phyloP scores from a whole-genome alignment of 2,888 invertebrate species.

The Dolichomitus sp. region DNA sequence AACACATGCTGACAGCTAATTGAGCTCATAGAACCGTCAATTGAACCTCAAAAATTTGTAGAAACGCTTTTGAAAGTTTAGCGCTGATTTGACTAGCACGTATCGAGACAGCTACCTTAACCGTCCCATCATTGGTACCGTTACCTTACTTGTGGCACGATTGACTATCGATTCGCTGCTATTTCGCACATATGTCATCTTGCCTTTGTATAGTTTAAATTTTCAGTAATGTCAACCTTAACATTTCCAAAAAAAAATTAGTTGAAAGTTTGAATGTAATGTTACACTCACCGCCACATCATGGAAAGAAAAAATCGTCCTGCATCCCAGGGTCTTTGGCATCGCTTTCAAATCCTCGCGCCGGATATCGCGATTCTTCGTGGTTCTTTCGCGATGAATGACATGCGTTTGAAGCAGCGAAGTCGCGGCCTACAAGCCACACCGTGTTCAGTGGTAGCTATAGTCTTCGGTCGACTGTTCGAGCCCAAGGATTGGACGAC shows the following conservation, averaged over 20 bases:
- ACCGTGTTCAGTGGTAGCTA: constrained; percentile 76
- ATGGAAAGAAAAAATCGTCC: constrained; percentile 3
- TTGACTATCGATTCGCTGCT: not conserved
- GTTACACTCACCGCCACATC: not conserved
- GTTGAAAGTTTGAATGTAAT: not conserved
- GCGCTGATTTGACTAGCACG: too few species aligned
- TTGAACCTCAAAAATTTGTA: too few species aligned
- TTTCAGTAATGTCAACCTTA: not conserved
- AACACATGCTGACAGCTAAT: too few species aligned
- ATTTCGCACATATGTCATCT: constrained; percentile 16
- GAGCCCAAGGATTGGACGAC: constrained; percentile 78
- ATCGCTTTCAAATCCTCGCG: constrained; percentile 74
- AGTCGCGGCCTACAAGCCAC: constrained; percentile 79
- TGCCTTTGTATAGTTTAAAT: constrained; percentile 18
- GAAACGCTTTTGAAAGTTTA: too few species aligned
- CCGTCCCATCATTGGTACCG: too few species aligned
- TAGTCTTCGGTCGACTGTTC: constrained; percentile 77
- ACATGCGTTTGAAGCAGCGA: constrained; percentile 76
- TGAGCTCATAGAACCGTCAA: too few species aligned
- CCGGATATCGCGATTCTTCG: constrained; percentile 75
- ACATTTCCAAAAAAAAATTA: constrained; percentile 1
- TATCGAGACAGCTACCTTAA: too few species aligned
- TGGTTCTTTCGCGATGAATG: constrained; percentile 76
- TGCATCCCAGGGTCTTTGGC: constrained; percentile 70
- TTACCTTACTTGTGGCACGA: not conserved